Conservation (phyloP, 2,797 vertebrate genomes). For the Sarcoramphus papa region DNA sequence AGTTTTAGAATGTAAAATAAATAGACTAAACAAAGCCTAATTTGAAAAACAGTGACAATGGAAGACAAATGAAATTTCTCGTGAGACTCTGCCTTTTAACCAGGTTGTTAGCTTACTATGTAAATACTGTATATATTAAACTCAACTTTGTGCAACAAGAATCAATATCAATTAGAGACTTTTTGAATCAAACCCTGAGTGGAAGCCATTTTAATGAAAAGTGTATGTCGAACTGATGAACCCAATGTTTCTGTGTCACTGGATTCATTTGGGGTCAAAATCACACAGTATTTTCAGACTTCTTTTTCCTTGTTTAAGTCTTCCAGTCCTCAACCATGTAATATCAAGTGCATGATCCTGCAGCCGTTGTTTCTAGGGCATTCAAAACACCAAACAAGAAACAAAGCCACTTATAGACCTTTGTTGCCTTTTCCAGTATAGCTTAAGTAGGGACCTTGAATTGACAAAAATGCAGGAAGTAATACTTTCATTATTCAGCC, state of each 20-base stretch:
- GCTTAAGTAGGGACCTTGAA: slow-evolving; percentile 47
- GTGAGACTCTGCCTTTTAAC: neutral
- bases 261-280: slow-evolving; percentile 29
- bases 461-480: slow-evolving; percentile 48
- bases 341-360: neutral
- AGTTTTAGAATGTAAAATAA: neutral
- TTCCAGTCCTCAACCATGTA: neutral
- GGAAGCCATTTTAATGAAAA: slow-evolving; percentile 49
- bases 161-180: slow-evolving; percentile 21
- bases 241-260: slow-evolving; percentile 30
- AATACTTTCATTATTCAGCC: slow-evolving; percentile 64
- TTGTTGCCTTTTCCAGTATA: slow-evolving; percentile 43
- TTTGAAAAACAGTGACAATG: rapidly evolving
- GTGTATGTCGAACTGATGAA: slow-evolving; percentile 24
- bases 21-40: neutral
- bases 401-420: slow-evolving; percentile 22
- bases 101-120: neutral
- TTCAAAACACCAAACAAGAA: slow-evolving; percentile 45
- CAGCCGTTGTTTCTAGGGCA: neutral
- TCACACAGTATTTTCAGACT: slow-evolving; percentile 13
- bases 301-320: slow-evolving; percentile 1
- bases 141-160: slow-evolving; percentile 7
- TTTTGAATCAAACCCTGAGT: slow-evolving; percentile 6
- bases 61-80: neutral
- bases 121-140: slow-evolving; percentile 17